Conservation (phyloP, 1,140 invertebrate species). For the Zaprionus camerounensis region DNA sequence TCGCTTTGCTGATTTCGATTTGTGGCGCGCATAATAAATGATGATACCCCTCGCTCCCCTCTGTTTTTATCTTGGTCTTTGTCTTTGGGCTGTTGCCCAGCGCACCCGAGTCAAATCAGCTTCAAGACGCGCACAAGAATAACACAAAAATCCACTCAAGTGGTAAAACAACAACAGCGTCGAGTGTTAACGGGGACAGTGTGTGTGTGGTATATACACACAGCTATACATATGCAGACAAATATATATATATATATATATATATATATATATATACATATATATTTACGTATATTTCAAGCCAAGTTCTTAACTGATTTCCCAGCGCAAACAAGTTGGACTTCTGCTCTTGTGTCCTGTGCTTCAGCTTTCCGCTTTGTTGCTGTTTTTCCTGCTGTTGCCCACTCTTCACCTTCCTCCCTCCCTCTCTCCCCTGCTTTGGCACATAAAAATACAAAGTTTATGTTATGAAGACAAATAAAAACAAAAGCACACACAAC, state of each 20-base stretch:
- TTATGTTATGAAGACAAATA: slow-evolving; percentile 83
- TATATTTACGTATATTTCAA: slow-evolving; percentile 20
- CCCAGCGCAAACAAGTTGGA: slow-evolving; percentile 79
- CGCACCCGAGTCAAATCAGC: slow-evolving; percentile 58
- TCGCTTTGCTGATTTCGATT: slow-evolving; percentile 79
- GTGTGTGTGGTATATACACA: slow-evolving; percentile 15
- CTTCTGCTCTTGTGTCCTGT: slow-evolving; percentile 40
- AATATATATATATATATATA: slow-evolving; percentile 25
- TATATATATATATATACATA: neutral
- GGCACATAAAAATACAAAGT: slow-evolving; percentile 80
- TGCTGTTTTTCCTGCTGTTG: neutral
- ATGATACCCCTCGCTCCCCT: slow-evolving; percentile 21
- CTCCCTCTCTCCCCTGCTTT: slow-evolving; percentile 42
- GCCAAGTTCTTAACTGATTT: slow-evolving; percentile 81
- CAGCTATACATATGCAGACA: slow-evolving; percentile 16
- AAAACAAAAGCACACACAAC: slow-evolving; percentile 72
- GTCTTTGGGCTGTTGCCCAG: neutral
- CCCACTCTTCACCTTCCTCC: slow-evolving; percentile 14
- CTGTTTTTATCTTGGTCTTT: neutral
- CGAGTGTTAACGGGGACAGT: slow-evolving; percentile 65
- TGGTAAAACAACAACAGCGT: slow-evolving; percentile 66
- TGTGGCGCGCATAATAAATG: slow-evolving; percentile 80
- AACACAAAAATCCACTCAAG: slow-evolving; percentile 83
- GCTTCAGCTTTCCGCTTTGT: neutral
- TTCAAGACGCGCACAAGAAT: slow-evolving; percentile 60